Conservation (phyloP, 2,888 invertebrate genomes). For the Andricus curvator region DNA sequence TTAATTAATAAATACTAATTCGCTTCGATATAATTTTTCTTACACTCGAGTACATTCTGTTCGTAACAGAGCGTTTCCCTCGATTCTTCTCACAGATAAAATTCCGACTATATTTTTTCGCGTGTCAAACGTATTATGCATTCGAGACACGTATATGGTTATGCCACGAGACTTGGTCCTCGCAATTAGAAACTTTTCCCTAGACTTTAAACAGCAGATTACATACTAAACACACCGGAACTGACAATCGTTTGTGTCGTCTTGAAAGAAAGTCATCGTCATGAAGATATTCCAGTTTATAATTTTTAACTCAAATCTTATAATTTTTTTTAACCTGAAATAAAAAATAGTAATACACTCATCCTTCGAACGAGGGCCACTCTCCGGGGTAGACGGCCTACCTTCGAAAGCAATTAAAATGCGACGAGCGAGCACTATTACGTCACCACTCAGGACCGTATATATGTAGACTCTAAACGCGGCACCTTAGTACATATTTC, state of each 20-base stretch:
- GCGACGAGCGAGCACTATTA: too few relatives aligned
- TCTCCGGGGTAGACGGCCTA: too few relatives aligned
- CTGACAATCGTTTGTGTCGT: neutral
- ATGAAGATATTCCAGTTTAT: neutral
- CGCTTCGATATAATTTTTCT: neutral
- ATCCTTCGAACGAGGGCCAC: too few relatives aligned
- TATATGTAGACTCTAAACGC: too few relatives aligned
- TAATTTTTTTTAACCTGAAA: too few relatives aligned
- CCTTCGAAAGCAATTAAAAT: too few relatives aligned
- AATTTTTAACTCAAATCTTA: too few relatives aligned
- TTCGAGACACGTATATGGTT: neutral
- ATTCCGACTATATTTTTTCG: neutral
- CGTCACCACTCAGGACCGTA: too few relatives aligned
- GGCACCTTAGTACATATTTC: too few relatives aligned
- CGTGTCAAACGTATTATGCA: slow-evolving; percentile 12
- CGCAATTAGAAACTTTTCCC: slow-evolving; percentile 7
- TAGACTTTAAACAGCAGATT: neutral
- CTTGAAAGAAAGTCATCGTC: neutral
- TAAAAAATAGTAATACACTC: neutral
- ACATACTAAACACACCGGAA: neutral
- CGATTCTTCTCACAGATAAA: slow-evolving; percentile 1
- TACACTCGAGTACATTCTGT: neutral
- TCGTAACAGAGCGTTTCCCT: neutral
- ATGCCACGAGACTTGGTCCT: neutral
- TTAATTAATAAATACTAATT: too few relatives aligned